These are phyloP conservation scores for Eurystomus gularis DNA, from an alignment of 2,113 vertebrate species.

Conservation along the genomic window DNA sequence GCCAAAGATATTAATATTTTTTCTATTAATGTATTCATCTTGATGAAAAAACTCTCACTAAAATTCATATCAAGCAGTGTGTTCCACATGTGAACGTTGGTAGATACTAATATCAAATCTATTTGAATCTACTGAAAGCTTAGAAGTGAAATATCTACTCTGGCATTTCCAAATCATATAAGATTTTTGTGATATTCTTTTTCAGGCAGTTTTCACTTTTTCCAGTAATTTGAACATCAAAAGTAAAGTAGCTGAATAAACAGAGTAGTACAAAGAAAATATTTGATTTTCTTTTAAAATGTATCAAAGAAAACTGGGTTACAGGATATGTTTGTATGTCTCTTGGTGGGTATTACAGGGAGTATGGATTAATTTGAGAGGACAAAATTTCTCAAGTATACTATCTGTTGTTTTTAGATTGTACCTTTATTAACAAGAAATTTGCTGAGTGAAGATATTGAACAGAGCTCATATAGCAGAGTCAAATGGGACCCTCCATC, in stretches of 20 bases:
- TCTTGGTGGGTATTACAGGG: background rate
- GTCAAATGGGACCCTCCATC: background rate
- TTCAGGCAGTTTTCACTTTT: background rate
- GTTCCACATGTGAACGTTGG: background rate
- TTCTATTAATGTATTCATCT: background rate
- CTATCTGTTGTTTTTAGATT: background rate
- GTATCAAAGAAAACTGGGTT: background rate
- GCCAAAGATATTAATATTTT: background rate
- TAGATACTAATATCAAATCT: background rate
- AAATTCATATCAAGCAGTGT: background rate
- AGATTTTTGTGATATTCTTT: background rate
- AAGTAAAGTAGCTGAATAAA: background rate
- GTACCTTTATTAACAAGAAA: background rate
- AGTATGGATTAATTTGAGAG: background rate
- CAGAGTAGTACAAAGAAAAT: background rate
- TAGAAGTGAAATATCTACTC: background rate
- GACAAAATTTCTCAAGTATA: background rate
- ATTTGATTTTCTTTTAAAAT: background rate
- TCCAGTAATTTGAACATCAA: background rate
- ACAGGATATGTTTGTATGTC: background rate
- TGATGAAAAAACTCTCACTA: background rate
- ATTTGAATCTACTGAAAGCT: background rate
- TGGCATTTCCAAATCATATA: background rate
- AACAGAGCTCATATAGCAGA: background rate
- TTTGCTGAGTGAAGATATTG: background rate